Conservation (phyloP, 2,888 invertebrate species). For the Emesis furor region DNA sequence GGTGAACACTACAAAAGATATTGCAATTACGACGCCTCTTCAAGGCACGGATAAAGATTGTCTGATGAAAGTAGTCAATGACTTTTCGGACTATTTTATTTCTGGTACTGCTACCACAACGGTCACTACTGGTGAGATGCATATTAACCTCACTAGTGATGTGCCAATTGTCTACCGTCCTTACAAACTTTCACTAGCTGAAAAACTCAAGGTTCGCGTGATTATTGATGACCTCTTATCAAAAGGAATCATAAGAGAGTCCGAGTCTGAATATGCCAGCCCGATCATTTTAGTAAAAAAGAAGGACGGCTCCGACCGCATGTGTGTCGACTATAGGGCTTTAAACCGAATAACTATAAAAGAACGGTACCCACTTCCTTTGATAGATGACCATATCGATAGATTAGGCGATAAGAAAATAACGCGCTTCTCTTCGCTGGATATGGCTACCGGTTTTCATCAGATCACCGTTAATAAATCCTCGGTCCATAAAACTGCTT, state of each 20-base stretch:
- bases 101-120: slow-evolving; percentile 19
- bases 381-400: slow-evolving; percentile 56
- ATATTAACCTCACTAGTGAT: slow-evolving; percentile 1
- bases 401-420: slow-evolving; percentile 31
- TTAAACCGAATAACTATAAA: slow-evolving; percentile 47
- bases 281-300: slow-evolving; percentile 22
- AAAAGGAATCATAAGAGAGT: slow-evolving; percentile 5
- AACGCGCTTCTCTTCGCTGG: slow-evolving; percentile 40
- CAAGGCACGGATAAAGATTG: neutral
- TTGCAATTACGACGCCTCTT: neutral
- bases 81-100: slow-evolving; percentile 7
- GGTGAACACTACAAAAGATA: neutral
- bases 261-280: slow-evolving; percentile 25
- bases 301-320: slow-evolving; percentile 41
- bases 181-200: slow-evolving; percentile 18
- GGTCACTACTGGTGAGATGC: slow-evolving; percentile 20
- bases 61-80: neutral
- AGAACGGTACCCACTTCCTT: slow-evolving; percentile 47
- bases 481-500: slow-evolving; percentile 43
- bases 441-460: slow-evolving; percentile 60
- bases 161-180: slow-evolving; percentile 9
- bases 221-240: slow-evolving; percentile 6
- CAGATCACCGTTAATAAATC: slow-evolving; percentile 34
- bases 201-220: neutral
- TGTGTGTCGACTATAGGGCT: slow-evolving; percentile 49